Base-by-base conservation (phyloP, 2,888 invertebrate species). In the Apocheima hispidaria region DNA sequence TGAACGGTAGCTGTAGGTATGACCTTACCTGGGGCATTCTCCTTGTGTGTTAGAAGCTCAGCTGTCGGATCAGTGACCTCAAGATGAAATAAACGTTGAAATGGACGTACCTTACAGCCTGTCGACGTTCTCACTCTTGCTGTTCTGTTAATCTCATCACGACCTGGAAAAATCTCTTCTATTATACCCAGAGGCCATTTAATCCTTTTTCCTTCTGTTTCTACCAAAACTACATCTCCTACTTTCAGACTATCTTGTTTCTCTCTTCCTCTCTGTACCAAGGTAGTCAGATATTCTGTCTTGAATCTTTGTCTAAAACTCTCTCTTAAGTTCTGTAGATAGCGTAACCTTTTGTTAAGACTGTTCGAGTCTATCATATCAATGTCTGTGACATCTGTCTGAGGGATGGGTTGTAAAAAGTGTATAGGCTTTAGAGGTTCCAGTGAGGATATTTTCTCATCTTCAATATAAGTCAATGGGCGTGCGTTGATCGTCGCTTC, bases 261-360 rank as follows among this genome's bases (percentile, higher is more conserved):
- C 35, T 35, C 35, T 35, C n/a, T 35, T n/a, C 35, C 35, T 35
- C 35, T 35, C n/a, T 35, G 35, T 9, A 35, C 35, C 14, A 35
- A 14, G 2, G 12, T 5, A 4, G 35, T 35, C n/a, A 35, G n/a
- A 35, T 35, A 35, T n/a, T 35, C 35, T 35, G 35, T 35, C 35
- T 14, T 35, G 5, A 35, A 35, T 14, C 35, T 35, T 14, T 35
- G 35, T n/a, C n/a, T 12, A 3, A 35, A 35, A n/a, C n/a, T 5
- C 2, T 35, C 14, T 35, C 35, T 12, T 9, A 35, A n/a, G 1
- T 12, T 35, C n/a, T n/a, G n/a, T 14, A 35, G 5, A 14, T 35
- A 35, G 2, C 5, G 2, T 4, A 30, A 7, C 30, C 30, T 30
- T 30, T 4, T 6, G 30, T 30, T 30, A 5, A 30, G 9, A 6